Base-by-base conservation (phyloP, 2,888 invertebrate genomes). In the Drosophila borborema region DNA sequence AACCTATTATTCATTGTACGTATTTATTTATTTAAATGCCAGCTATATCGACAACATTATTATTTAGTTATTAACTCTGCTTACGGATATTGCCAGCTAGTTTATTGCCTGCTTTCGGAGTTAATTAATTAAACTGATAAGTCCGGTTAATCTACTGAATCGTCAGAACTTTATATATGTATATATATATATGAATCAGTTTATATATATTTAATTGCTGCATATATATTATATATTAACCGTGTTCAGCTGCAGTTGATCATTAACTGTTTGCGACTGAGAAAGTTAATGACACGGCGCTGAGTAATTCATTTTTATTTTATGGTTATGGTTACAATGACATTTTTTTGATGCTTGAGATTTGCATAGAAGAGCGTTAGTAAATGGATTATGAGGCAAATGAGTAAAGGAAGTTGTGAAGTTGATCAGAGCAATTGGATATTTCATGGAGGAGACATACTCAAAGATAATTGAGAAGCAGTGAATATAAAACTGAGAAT, bases 31-130 rank as follows among this genome's bases (percentile, higher is more conserved):
- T 49, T 49, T 49, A 48, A 54, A 51, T 48, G 28, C 48, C 43
- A 48, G 36, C 58, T 61, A 3, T 38, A 14, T 54, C 6, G 40
- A 40, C 46, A 45, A 53, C 46, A 72, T 77, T 73, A 63, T 64
- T 64, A 77, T 60, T 58, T 59, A 73, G 64, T 59, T 41, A 68
- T 77, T 72, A 66, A 48, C 77, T 28, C 10, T 71, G 64, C 64
- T 65, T 59, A 16, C 38, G 62, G 76, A 41, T 62, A 60, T 55
- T 16, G 38, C 2, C 55, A 61, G 49, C 31, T n/a, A 28, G 58
- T 53, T 66, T 60, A 61, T 45, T 40, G 38, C 49, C 9, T 63
- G 61, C 64, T 65, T 59, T 12, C 34, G 62, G 45, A 63, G 31
- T 43, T 59, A 62, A 68, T 64, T 41, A 64, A 62, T 61, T 49